phyloP scores from a whole-genome alignment of 2,797 vertebrate genomes.

The Myotis findleyi region DNA sequence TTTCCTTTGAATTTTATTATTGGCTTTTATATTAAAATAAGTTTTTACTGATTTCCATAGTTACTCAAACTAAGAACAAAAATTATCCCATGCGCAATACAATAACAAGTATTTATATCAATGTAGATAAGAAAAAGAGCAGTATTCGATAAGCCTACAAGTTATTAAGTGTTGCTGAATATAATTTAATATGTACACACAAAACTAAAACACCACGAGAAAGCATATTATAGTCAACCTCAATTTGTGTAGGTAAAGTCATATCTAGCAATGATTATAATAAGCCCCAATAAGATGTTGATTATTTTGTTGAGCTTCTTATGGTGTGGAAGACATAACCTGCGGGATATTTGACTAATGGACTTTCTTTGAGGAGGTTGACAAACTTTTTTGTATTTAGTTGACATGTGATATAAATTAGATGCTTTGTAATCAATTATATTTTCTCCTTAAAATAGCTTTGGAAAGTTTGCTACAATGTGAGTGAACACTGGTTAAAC shows the following conservation, averaged over 20 bases:
- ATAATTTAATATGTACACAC: not conserved
- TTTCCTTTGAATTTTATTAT: slow-evolving; percentile 23
- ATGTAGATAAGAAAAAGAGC: not conserved
- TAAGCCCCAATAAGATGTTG: not conserved
- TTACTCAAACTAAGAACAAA: slow-evolving; percentile 48
- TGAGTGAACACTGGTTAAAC: slow-evolving; percentile 21
- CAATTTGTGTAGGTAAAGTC: not conserved
- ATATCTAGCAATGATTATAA: slow-evolving; percentile 9
- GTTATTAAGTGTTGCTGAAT: slow-evolving; percentile 20
- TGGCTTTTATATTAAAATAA: slow-evolving; percentile 58
- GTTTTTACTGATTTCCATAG: slow-evolving; percentile 48
- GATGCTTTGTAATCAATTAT: slow-evolving; percentile 1
- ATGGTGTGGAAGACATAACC: not conserved
- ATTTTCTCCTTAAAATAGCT: slow-evolving; percentile 51
- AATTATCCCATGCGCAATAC: not conserved
- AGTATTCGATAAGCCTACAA: not conserved
- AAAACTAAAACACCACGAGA: slow-evolving; percentile 11
- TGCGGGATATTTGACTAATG: not conserved
- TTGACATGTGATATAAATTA: slow-evolving; percentile 16
- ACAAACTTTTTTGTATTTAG: not conserved
- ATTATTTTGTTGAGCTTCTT: slow-evolving; percentile 41
- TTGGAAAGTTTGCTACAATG: slow-evolving; percentile 37
- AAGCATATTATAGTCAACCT: slow-evolving; percentile 20
- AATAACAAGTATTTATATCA: not conserved
- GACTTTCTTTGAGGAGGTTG: not conserved